Base-by-base conservation (phyloP, 2,888 invertebrate genomes). In the Dromius quadrimaculatus region DNA sequence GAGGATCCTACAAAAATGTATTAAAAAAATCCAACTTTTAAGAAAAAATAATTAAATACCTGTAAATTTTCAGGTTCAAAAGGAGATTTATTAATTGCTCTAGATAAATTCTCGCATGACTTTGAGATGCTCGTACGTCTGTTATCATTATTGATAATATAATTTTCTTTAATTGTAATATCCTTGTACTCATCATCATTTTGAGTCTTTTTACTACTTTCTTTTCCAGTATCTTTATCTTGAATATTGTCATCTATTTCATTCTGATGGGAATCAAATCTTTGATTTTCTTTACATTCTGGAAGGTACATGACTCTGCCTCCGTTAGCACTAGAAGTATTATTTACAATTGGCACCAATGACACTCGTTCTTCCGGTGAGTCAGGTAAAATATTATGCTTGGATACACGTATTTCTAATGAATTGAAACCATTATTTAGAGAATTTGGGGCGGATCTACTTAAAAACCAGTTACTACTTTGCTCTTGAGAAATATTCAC, bases 271-370 rank as follows among this genome's bases (percentile, higher is more conserved):
- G 54, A 43, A 34, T 71, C 68, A 4, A 68, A 64, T 54, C 70
- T 70, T 19, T 50, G 22, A 32, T 68, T 71, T 36, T 73, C 72
- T 71, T 73, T 73, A 59, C 70, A 47, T 57, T 74, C 74, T 59
- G 92, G 92, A 62, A 94, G 84, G 82, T 94, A 94, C 90, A 94
- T 93, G 20, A 93, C 88, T 79, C 92, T 90, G 0, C 90, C 90
- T 0, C 89, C 88, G 41, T 77, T 78, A 61, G 74, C 74, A 41
- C 75, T 76, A 19, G 28, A 11, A 13, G 9, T 8, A 43, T 43
- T 59, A 38, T 73, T 36, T 71, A 71, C 9, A 69, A 75, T 75
- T 76, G 76, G 78, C 79, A 19, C 78, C 78, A 34, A 47, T 15
- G 74, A 68, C 22, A 76, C 73, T 61, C 74, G 74, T 66, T 74